These are phyloP conservation scores for Drosophila simulans DNA, from an alignment of 1,140 invertebrate genomes.

Conservation along the genomic window DNA sequence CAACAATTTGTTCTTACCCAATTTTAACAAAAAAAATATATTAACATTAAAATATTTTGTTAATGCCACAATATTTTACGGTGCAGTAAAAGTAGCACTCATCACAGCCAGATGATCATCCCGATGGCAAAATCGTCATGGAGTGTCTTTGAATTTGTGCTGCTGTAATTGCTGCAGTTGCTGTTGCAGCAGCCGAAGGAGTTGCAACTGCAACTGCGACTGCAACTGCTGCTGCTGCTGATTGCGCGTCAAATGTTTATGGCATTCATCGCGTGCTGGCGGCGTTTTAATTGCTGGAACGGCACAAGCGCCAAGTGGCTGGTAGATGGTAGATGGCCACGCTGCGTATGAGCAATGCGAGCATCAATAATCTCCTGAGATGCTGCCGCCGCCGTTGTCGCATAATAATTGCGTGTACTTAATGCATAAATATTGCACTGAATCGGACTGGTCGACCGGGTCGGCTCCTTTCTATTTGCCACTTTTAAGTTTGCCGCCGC, in stretches of 20 bases:
- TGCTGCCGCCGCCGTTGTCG: conserved; percentile 59
- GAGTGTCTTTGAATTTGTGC: conserved; percentile 51
- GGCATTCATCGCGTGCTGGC: conserved; percentile 80
- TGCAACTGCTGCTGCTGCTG: conserved; percentile 50
- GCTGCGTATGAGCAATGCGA: conserved; percentile 78
- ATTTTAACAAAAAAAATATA: neutral
- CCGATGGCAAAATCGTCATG: conserved; percentile 44
- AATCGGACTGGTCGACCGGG: conserved; percentile 40
- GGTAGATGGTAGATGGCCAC: conserved; percentile 40
- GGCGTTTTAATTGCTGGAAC: conserved; percentile 76
- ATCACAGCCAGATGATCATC: conserved; percentile 42
- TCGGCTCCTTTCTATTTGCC: conserved; percentile 75
- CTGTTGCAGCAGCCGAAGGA: conserved; percentile 16
- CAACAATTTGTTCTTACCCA: no score
- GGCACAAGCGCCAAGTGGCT: conserved; percentile 45
- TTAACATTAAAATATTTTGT: neutral
- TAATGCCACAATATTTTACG: neutral
- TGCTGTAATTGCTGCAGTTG: conserved; percentile 32
- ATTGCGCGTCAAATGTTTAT: conserved; percentile 81
- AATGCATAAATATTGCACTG: conserved; percentile 80
- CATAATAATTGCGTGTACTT: conserved; percentile 82
- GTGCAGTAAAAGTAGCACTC: conserved; percentile 63
- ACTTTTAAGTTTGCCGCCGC: conserved; percentile 71
- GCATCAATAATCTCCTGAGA: conserved; percentile 79
- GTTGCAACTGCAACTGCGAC: conserved; percentile 33